These are phyloP conservation scores for Spondyliosoma cantharus DNA, from an alignment of 2,797 vertebrate species.

Conservation along the genomic window DNA sequence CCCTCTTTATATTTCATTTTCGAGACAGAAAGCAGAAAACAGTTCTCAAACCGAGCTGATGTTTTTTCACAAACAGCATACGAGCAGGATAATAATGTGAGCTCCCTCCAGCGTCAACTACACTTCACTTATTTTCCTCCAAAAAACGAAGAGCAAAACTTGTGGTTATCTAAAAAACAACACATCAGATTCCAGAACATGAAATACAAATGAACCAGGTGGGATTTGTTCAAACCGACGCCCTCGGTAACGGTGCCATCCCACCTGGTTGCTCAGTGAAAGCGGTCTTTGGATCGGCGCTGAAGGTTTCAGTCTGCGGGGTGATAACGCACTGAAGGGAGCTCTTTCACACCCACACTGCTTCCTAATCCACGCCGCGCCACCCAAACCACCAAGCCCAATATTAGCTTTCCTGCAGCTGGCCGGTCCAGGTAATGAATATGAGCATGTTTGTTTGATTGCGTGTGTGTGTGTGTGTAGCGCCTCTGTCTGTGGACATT, in stretches of 20 bases:
- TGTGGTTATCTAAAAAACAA: no score
- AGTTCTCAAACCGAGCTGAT: constrained; percentile 38
- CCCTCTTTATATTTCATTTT: constrained; percentile 60
- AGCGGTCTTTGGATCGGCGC: constrained; percentile 52
- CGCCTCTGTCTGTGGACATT: background rate
- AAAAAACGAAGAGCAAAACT: background rate
- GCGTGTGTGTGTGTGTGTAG: constrained; percentile 52
- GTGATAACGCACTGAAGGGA: constrained; percentile 72
- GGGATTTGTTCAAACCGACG: background rate
- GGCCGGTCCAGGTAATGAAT: constrained; percentile 53
- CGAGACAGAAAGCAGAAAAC: constrained; percentile 66
- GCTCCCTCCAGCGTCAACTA: background rate
- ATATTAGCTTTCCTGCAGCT: constrained; percentile 79
- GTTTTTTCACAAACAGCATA: constrained; percentile 38
- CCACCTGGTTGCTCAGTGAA: constrained; percentile 55
- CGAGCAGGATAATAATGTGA: constrained; percentile 17
- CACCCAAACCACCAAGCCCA: constrained; percentile 71
- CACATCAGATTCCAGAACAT: background rate
- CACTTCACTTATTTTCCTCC: background rate
- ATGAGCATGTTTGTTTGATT: constrained; percentile 68
- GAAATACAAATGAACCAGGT: background rate
- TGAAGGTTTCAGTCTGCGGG: constrained; percentile 35
- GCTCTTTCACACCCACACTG: constrained; percentile 70
- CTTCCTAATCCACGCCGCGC: constrained; percentile 67
- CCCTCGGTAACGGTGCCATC: constrained; percentile 2